Evolutionary conservation across 2,797 vertebrate genomes (phyloP), one percentile per base, ranked within the genome.

Genomic region (Brachymystax lenok): DNA sequence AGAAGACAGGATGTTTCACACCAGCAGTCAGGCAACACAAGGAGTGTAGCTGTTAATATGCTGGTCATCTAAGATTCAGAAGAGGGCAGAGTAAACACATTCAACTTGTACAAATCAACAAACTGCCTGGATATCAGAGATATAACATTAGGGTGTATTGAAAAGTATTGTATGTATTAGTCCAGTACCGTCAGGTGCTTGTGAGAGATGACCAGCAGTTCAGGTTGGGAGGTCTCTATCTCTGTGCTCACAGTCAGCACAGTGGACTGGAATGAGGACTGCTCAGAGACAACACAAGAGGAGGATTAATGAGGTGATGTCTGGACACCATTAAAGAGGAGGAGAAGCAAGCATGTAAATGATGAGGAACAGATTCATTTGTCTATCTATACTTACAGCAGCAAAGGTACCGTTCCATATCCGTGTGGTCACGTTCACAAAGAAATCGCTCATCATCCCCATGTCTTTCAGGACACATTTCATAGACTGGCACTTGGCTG

Each of bases 351-450:
- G 13, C 13, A 16, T 5, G 63, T 16, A 35, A 5, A 27, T 30
- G 16, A 16, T 52, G 70, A 33, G 13, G 68, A 3, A 28, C 27
- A 10, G 17, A 27, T 16, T 0, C 1, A 13, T 35, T n/a, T 40
- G 67, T n/a, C 7, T 17, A 17, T 3, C n/a, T 21, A 35, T 30
- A 35, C 76, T 94, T 87, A 96, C 95, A 24, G 89, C 79, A 63
- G 90, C 92, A 75, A 96, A 96, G 0, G 95, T 96, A 24, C 94
- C 87, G 0, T 95, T 96, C 96, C 96, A 97, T 76, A 97, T 94
- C 79, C 92, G 91, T 17, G 94, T 90, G 0, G 94, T 94, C 68
- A 97, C 87, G 0, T 94, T 95, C n/a, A 97, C 83, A 17, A 88
- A 90, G 79, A 96, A 96, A 40, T 96, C 92, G 14, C 77, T 89